These are phyloP conservation scores for Stegostoma tigrinum DNA, from an alignment of 2,113 vertebrate species.

Conservation along the genomic window DNA sequence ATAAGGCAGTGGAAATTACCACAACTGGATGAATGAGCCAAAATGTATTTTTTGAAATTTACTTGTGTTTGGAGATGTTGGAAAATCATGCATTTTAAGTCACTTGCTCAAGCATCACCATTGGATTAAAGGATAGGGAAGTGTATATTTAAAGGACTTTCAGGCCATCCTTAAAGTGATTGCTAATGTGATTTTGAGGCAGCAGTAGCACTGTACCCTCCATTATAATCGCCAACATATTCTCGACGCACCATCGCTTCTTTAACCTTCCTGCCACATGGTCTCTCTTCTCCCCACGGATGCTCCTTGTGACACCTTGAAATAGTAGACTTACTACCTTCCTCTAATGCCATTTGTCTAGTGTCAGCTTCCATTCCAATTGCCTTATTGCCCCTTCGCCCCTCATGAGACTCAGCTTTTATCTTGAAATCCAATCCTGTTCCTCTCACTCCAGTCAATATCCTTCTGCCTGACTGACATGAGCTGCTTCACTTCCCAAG, in stretches of 20 bases:
- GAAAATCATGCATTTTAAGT: background rate
- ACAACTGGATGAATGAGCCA: background rate
- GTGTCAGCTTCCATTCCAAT: background rate
- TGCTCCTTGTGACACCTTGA: no score
- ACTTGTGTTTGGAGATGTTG: background rate
- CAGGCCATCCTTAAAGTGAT: no score
- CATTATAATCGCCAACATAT: background rate
- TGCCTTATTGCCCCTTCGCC: background rate
- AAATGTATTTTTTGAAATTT: background rate
- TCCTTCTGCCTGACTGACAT: no score
- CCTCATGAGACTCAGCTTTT: background rate
- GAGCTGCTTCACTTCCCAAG: no score
- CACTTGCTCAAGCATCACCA: background rate
- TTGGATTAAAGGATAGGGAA: background rate
- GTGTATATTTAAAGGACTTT: background rate
- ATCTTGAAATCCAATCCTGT: no score
- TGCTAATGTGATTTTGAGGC: no score
- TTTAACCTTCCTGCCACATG: background rate
- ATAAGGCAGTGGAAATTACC: background rate
- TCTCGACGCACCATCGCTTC: background rate
- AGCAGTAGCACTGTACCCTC: background rate
- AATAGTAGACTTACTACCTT: background rate
- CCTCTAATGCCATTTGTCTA: background rate
- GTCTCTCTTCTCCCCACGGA: background rate
- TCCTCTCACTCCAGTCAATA: no score